These are phyloP conservation scores for Odontocerum albicorne DNA, from an alignment of 2,888 invertebrate genomes.

Conservation along the genomic window DNA sequence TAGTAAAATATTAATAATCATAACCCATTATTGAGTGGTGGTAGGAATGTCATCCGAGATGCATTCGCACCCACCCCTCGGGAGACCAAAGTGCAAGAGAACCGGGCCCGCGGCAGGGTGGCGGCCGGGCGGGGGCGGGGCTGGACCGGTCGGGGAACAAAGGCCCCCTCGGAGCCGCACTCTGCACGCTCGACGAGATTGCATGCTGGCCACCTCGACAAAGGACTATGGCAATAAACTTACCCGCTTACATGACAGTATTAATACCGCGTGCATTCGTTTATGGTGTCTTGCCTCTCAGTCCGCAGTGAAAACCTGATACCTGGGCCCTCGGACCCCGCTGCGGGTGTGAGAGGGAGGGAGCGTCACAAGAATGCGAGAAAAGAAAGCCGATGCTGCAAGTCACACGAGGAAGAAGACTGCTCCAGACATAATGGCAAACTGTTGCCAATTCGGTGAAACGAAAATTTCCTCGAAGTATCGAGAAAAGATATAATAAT, in stretches of 20 bases:
- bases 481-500: no score
- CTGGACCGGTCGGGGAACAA: slow-evolving; percentile 31
- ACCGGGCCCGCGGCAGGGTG: slow-evolving; percentile 17
- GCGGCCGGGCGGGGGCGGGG: slow-evolving; percentile 10
- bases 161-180: slow-evolving; percentile 7
- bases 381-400: slow-evolving; percentile 1
- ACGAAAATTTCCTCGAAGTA: no score
- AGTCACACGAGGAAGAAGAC: no score
- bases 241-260: neutral
- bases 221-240: slow-evolving; percentile 11
- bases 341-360: neutral
- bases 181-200: neutral
- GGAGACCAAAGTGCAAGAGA: slow-evolving; percentile 4
- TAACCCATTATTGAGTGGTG: no score
- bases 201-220: neutral
- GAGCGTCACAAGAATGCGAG: slow-evolving; percentile 7
- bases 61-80: slow-evolving; percentile 15
- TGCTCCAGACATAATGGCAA: neutral
- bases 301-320: neutral
- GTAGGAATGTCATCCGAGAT: no score
- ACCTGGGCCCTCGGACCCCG: neutral
- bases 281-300: no score
- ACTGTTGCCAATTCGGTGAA: no score
- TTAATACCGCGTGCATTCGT: slow-evolving; percentile 4
- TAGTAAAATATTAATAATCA: no score